phyloP scores from a whole-genome alignment of 2,113 vertebrate genomes.

The Lepus europaeus region DNA sequence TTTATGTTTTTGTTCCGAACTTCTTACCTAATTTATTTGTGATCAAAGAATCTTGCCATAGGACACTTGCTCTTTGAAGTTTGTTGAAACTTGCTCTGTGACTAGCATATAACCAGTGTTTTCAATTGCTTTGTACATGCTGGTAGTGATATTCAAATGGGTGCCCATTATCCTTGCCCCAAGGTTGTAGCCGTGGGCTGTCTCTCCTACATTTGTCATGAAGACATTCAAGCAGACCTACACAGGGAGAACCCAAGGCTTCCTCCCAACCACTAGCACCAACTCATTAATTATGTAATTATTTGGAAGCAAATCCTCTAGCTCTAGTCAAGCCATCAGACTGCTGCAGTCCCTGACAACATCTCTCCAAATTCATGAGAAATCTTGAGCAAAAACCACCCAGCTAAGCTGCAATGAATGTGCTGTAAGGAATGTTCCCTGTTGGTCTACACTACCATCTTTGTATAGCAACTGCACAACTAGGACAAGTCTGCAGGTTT shows the following conservation, averaged over 20 bases:
- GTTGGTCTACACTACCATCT: neutral
- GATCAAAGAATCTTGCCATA: neutral
- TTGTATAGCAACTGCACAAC: neutral
- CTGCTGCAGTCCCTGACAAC: neutral
- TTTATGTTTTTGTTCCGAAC: constrained; percentile 2
- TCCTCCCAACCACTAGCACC: neutral
- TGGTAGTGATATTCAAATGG: neutral
- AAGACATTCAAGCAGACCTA: neutral
- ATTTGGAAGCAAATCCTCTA: neutral
- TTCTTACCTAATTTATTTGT: constrained; percentile 19
- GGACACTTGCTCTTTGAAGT: constrained; percentile 5
- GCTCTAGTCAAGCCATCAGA: neutral
- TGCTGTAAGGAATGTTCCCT: neutral
- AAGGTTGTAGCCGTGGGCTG: neutral
- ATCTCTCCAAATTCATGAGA: neutral
- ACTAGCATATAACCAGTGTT: neutral
- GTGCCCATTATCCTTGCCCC: neutral
- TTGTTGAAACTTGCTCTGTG: constrained; percentile 6
- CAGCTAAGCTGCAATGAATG: neutral
- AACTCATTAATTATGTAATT: neutral
- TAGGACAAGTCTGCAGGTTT: neutral
- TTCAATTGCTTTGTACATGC: neutral
- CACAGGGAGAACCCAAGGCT: neutral
- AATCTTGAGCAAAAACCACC: neutral
- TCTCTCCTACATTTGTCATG: neutral